Base-by-base conservation (phyloP, 2,113 vertebrate genomes). In the Coptodon rendalli region DNA sequence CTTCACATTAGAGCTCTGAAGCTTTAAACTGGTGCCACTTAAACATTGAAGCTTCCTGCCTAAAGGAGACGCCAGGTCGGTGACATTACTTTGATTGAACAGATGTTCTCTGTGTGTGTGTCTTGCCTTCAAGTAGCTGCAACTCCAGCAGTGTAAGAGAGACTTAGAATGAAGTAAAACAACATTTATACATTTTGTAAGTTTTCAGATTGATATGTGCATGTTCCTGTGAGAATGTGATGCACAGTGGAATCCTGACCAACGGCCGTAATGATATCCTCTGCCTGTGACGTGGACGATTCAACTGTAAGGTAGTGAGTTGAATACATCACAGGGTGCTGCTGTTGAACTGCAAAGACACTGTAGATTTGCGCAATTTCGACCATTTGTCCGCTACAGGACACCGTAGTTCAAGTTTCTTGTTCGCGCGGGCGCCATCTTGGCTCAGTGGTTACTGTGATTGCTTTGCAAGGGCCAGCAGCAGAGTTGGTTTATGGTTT, bases 311-410 rank as follows among this genome's bases (percentile, higher is more conserved):
- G 56, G 0, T 59, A 29, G 56, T 16, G 56, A 59, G 1, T 9
- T 16, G 24, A 59, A 1, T 13, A 9, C 24, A 29, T 59, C 56
- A 0, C 1, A 29, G 7, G 24, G 24, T 59, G 56, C 3, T 1
- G 56, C 56, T 59, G 56, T 59, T 59, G 56, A 9, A 3, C 56
- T 59, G 7, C 24, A 29, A 16, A 0, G 56, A 59, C 24, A 29
- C 24, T 29, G 56, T 29, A 59, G 56, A 59, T 59, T 29, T 59
- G 24, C 13, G 3, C 13, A 59, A 59, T 59, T 59, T 59, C 5
- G 27, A 59, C 27, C 7, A 59, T 29, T 59, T 2, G 56, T 29
- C 13, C 56, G 29, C 27, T 59, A 16, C 56, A 16, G 56, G 56
- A 29, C 56, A 59, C 27, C 5, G 5, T 9, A 59, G 56, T 59